These are phyloP conservation scores for Pandemis cinnamomeana DNA, from an alignment of 2,888 invertebrate genomes.

Conservation along the genomic window DNA sequence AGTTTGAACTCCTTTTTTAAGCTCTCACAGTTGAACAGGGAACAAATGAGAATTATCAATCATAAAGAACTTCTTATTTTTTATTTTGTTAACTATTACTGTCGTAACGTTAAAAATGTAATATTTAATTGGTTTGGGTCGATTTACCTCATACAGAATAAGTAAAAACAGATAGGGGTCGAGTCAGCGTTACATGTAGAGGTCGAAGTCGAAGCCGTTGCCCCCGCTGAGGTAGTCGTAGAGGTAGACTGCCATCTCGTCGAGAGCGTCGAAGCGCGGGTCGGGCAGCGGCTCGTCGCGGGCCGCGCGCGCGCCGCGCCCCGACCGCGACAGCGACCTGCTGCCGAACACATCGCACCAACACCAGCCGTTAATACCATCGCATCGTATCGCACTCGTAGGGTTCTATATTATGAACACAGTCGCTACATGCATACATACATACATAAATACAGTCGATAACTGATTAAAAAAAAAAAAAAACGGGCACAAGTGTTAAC, in stretches of 20 bases:
- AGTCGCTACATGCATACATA: no score
- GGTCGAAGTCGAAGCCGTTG: conserved; percentile 84
- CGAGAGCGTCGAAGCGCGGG: conserved; percentile 78
- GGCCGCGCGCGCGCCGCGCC: conserved; percentile 69
- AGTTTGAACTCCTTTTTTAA: not conserved
- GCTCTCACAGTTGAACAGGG: not conserved
- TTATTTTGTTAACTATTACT: not conserved
- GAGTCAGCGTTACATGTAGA: conserved; percentile 64
- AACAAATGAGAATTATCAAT: not conserved
- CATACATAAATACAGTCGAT: no score
- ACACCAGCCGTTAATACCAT: not conserved
- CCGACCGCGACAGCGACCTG: conserved; percentile 79
- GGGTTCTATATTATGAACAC: no score
- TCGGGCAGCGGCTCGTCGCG: conserved; percentile 65
- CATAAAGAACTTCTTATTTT: not conserved
- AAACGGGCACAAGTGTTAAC: no score
- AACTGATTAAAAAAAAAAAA: no score
- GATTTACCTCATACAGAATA: not conserved
- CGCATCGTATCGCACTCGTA: no score
- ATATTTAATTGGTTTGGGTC: not conserved
- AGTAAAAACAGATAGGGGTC: not conserved
- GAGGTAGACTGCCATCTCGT: conserved; percentile 84
- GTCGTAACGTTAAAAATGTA: not conserved
- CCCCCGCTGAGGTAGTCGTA: conserved; percentile 87
- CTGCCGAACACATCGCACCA: not conserved